Evolutionary conservation across 2,888 invertebrate species (phyloP).

Genomic region (Caenorhabditis sulstoni): DNA sequence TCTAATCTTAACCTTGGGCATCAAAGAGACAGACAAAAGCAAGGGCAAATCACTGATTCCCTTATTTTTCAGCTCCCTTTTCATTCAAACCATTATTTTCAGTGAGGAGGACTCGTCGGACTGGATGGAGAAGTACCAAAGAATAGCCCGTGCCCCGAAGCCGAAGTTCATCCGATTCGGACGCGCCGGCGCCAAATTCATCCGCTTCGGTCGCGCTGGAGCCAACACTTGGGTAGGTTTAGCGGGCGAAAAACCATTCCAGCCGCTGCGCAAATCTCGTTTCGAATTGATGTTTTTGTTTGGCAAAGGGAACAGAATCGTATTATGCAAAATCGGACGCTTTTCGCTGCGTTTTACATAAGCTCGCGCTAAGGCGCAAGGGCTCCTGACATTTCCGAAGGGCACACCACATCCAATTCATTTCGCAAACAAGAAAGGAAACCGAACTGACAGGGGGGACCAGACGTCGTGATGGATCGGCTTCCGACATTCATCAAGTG

Average conservation of each 20-base stretch:
- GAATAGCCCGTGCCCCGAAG: conserved; percentile 71
- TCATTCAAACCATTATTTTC: conserved; percentile 2
- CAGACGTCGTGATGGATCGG: no score
- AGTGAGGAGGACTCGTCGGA: conserved; percentile 48
- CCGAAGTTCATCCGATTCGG: conserved; percentile 79
- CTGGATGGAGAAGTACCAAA: conserved; percentile 44
- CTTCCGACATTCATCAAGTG: no score
- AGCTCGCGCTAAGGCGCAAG: no score
- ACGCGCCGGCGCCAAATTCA: conserved; percentile 76
- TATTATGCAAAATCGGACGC: conserved; percentile 4
- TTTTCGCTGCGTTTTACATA: background rate
- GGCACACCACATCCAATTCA: background rate
- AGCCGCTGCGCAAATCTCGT: background rate
- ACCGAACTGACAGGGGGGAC: no score
- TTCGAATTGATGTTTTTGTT: no score
- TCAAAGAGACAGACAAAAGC: background rate
- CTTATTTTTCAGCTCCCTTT: no score
- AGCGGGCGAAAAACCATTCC: conserved; percentile 11
- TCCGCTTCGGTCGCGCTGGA: conserved; percentile 75
- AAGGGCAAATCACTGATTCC: background rate
- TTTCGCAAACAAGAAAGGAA: background rate
- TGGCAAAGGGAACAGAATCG: background rate
- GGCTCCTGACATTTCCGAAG: no score
- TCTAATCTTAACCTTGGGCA: no score
- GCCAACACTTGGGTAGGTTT: conserved; percentile 68